Conservation (phyloP, 2,113 vertebrate species). For the Oplegnathus fasciatus region DNA sequence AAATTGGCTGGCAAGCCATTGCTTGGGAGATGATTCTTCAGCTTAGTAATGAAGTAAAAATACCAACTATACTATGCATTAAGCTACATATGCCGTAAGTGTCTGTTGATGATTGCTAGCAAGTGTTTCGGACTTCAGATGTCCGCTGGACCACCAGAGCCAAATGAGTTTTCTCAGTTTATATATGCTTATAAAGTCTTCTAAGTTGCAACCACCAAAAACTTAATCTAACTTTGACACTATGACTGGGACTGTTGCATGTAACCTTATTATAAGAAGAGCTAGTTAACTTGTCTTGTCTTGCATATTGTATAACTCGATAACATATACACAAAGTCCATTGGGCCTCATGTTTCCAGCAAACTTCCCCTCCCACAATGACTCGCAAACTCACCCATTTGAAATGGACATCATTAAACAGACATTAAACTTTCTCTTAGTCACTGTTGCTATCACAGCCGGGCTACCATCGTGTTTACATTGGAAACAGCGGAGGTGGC, state of each 20-base stretch:
- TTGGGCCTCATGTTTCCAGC: not conserved
- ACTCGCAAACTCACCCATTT: not conserved
- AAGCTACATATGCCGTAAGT: not conserved
- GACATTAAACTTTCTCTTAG: not conserved
- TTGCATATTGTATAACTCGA: not conserved
- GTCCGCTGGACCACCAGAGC: not conserved
- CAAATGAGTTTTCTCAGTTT: not conserved
- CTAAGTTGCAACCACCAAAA: not conserved
- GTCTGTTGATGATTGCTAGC: not conserved
- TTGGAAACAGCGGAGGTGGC: not conserved
- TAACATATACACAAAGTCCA: not conserved
- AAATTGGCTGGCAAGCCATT: not conserved
- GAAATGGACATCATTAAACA: constrained; percentile 8
- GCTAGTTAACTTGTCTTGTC: not conserved
- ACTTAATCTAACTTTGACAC: not conserved
- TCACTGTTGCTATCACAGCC: not conserved
- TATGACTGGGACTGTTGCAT: not conserved
- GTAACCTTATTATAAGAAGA: not conserved
- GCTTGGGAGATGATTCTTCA: not conserved
- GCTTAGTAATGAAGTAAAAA: not conserved
- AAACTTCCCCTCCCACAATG: not conserved
- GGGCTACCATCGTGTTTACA: not conserved
- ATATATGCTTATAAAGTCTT: not conserved
- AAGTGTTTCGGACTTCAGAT: not conserved
- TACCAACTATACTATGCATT: not conserved